phyloP scores from a whole-genome alignment of 2,888 invertebrate genomes.

The Escarpia spicata region DNA sequence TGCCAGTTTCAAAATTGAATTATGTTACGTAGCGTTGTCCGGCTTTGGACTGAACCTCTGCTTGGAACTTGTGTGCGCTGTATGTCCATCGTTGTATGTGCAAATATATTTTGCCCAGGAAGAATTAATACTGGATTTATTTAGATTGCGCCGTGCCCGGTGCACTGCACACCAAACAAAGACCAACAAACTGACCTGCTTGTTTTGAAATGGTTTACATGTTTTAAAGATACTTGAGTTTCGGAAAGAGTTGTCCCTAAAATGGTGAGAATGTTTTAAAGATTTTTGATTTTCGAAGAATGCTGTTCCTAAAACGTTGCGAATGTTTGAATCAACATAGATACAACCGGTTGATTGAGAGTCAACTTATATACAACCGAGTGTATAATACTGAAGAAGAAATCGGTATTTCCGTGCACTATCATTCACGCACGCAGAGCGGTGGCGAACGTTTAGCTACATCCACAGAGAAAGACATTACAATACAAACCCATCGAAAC shows the following conservation, averaged over 20 bases:
- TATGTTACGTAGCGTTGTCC: background rate
- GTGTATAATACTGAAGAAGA: background rate
- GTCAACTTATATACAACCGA: background rate
- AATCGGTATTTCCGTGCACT: background rate
- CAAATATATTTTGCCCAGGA: background rate
- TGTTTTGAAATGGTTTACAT: too few species aligned
- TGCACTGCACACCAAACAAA: background rate
- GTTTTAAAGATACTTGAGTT: too few species aligned
- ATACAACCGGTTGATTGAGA: background rate
- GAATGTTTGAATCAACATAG: background rate
- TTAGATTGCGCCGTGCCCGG: background rate
- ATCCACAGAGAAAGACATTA: background rate
- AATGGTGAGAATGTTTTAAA: too few species aligned
- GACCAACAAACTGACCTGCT: background rate
- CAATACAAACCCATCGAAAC: background rate
- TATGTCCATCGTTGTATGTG: background rate
- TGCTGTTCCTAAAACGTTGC: too few species aligned
- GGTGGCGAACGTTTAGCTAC: background rate
- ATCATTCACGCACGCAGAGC: background rate
- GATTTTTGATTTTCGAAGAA: too few species aligned
- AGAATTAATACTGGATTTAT: background rate
- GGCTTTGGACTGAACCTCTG: slow-evolving; percentile 4
- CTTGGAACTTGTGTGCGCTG: background rate
- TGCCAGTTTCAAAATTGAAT: background rate
- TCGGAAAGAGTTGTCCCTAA: too few species aligned